phyloP scores from a whole-genome alignment of 2,888 invertebrate species.

The Conops quadrifasciatus region DNA sequence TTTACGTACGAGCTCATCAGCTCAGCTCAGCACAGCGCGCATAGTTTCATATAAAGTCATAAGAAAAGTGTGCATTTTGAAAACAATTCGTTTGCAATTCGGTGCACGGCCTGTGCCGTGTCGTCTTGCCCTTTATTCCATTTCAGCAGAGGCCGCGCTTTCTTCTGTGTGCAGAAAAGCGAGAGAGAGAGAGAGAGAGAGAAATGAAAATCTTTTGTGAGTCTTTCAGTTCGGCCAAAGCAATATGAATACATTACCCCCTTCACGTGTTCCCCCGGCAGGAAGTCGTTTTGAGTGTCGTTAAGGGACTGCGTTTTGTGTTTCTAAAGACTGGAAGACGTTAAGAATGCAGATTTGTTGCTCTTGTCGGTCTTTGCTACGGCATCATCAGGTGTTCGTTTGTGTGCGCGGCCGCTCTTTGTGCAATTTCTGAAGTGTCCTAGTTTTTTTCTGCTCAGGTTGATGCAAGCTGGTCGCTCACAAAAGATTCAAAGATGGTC shows the following conservation, averaged over 20 bases:
- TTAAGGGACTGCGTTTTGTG: background rate
- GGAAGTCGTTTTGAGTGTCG: background rate
- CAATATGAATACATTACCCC: background rate
- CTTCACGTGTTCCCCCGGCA: background rate
- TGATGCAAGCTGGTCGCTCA: no score
- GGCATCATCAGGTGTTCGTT: conserved; percentile 18
- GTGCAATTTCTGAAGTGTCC: conserved; percentile 20
- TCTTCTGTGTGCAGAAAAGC: background rate
- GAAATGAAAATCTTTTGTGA: conserved; percentile 12
- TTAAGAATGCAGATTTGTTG: background rate
- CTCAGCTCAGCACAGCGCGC: background rate
- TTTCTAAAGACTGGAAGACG: background rate
- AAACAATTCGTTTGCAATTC: conserved; percentile 1
- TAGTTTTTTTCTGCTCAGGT: background rate
- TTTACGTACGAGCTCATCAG: background rate
- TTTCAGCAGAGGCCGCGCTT: background rate
- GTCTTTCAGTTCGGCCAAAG: background rate
- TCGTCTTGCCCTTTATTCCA: no score
- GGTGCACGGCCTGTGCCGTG: background rate
- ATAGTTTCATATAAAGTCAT: conserved; percentile 13
- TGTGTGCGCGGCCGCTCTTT: background rate
- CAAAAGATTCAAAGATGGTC: no score
- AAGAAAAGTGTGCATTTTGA: conserved; percentile 5
- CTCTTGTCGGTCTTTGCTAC: no score
- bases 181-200: no score